A percentile compares a stretch with the other conserved stretches of the same genome.
phyloP scores from a whole-genome alignment of 2,888 invertebrate genomes.

The Spialia ferax region DNA sequence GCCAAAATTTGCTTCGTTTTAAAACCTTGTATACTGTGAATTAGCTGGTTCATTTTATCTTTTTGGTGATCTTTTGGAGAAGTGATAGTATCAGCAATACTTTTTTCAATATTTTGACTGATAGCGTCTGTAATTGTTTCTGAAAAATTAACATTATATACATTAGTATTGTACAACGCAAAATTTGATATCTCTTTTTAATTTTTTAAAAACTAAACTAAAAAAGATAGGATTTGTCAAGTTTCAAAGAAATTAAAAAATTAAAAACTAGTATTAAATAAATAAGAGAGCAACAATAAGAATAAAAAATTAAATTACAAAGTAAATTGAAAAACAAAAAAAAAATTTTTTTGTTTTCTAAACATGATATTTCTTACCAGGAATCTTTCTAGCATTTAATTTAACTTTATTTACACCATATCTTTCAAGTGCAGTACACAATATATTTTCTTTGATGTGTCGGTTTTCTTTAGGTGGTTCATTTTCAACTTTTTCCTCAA shows the following conservation, averaged over 20 bases:
- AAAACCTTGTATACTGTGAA: conserved; percentile 58
- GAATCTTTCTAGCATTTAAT: conserved; percentile 53
- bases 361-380: conserved; percentile 63
- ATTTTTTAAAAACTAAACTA: too few relatives aligned
- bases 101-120: conserved; percentile 58
- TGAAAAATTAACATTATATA: conserved; percentile 49
- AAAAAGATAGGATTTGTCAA: too few relatives aligned
- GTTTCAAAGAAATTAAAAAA: too few relatives aligned
- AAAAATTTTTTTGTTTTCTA: too few relatives aligned
- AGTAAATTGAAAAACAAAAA: too few relatives aligned
- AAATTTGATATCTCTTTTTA: too few relatives aligned
- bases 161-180: neutral
- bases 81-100: conserved; percentile 56
- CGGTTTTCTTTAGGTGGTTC: conserved; percentile 22
- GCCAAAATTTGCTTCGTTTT: conserved; percentile 59
- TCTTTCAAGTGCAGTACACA: conserved; percentile 68
- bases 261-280: too few relatives aligned
- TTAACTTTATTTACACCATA: conserved; percentile 56
- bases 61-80: conserved; percentile 53
- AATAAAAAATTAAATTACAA: too few relatives aligned
- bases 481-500: conserved; percentile 6
- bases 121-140: conserved; percentile 55
- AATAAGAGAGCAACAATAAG: too few relatives aligned
- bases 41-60: conserved; percentile 59
- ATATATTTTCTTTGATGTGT: conserved; percentile 56